Evolutionary conservation across 2,888 invertebrate genomes (phyloP).

Genomic region (Trachelus tabidus): DNA sequence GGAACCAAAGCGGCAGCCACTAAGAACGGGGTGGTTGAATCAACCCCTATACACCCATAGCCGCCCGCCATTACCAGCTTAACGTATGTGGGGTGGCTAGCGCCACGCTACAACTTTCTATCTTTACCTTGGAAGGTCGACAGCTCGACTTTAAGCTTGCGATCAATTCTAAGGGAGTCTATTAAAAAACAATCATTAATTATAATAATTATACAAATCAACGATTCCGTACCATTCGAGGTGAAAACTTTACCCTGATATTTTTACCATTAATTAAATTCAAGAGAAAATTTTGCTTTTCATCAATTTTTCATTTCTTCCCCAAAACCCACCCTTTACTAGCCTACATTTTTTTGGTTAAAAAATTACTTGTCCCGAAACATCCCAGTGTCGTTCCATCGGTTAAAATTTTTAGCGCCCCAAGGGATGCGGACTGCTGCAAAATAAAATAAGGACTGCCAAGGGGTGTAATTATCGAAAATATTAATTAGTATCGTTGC

Average conservation of each 20-base stretch:
- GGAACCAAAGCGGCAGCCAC: not conserved
- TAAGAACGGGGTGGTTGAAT: not conserved
- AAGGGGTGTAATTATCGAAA: not conserved
- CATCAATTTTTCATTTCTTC: not conserved
- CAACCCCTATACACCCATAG: slow-evolving; percentile 14
- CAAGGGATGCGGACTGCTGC: not conserved
- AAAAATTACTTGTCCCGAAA: not conserved
- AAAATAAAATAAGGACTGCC: not conserved
- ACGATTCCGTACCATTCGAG: not conserved
- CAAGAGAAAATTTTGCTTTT: not conserved
- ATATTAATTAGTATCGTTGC: not conserved
- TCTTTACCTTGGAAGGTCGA: not conserved
- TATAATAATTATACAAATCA: not conserved
- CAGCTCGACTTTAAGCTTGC: not conserved
- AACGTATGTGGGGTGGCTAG: slow-evolving; percentile 38
- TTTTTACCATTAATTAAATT: not conserved
- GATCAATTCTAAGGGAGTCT: not conserved
- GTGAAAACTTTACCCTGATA: not conserved
- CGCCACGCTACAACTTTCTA: not conserved
- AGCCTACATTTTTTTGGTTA: not conserved
- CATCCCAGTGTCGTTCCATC: not conserved
- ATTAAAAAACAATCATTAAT: not conserved
- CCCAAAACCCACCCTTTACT: not conserved
- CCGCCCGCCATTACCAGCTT: slow-evolving; percentile 45
- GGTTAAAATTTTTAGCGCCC: not conserved